Base-by-base conservation (phyloP, 1,140 invertebrate genomes). In the Alviniconcha marisindica region DNA sequence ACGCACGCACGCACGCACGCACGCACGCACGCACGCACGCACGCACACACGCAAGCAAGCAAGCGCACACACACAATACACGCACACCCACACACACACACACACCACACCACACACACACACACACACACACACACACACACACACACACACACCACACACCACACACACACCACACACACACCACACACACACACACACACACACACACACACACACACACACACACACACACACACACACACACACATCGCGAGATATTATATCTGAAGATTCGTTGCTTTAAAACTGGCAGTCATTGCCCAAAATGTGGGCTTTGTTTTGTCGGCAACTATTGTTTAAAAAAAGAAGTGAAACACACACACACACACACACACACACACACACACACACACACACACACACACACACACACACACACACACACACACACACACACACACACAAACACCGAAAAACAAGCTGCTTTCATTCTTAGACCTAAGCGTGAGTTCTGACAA, bases 371-470 rank as follows among this genome's bases (percentile, higher is more conserved):
- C 14, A 21, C 28, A 24, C 21, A 12, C 1, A 77, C n/a, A 82
- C 31, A 40, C 21, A 54, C n/a, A 76, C 28, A 38, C 60, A 18
- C 21, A 54, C 51, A 54, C 60, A 33, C 66, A 69, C 66, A 33
- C 28, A 69, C 66, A 4, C 36, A 69, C 28, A 69, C 36, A 69
- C 36, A 33, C 66, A 69, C 66, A 69, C 36, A 40, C 76, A 7
- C 10, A 24, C 24, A 71, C 54, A 83, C 10, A 69, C 36, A 36
- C 51, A 51, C 31, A 56, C 14, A 54, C n/a, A 24, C 21, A 24
- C 18, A 77, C 24, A 82, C 28, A 40, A n/a, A 38, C 31, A 77
- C 33, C n/a, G n/a, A n/a, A n/a, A n/a, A n/a, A n/a, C n/a, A n/a
- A n/a, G n/a, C n/a, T n/a, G n/a, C n/a, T n/a, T n/a, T n/a, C n/a